These are phyloP conservation scores for Apamea anceps DNA, from an alignment of 2,888 invertebrate genomes.

Conservation along the genomic window DNA sequence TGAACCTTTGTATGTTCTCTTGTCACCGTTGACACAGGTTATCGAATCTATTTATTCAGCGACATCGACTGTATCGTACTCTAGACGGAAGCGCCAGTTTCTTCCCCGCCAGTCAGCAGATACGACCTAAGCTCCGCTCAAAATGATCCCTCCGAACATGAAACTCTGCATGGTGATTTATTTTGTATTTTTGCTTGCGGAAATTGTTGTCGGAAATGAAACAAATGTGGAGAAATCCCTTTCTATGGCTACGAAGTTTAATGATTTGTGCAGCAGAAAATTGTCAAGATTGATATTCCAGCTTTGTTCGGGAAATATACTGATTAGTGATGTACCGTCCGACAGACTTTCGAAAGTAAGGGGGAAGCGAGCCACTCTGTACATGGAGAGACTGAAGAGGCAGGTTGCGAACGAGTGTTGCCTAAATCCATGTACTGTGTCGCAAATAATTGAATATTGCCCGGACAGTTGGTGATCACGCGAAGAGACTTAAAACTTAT, in stretches of 20 bases:
- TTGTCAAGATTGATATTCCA: conserved; percentile 76
- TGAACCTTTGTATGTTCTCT: conserved; percentile 85
- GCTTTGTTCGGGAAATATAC: conserved; percentile 77
- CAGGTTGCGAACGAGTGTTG: conserved; percentile 83
- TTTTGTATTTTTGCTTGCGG: conserved; percentile 72
- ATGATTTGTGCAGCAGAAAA: conserved; percentile 77
- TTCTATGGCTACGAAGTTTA: conserved; percentile 74
- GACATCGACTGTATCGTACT: conserved; percentile 74
- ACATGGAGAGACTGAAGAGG: conserved; percentile 75
- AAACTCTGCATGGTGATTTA: conserved; percentile 74
- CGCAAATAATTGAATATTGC: conserved; percentile 83
- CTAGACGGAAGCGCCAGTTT: conserved; percentile 86
- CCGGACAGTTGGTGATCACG: conserved; percentile 81
- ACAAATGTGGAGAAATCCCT: conserved; percentile 54
- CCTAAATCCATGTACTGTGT: conserved; percentile 77
- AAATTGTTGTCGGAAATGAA: conserved; percentile 72
- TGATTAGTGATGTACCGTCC: conserved; percentile 72
- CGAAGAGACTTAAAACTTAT: conserved; percentile 41
- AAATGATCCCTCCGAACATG: conserved; percentile 75
- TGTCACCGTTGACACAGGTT: conserved; percentile 87
- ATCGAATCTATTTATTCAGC: conserved; percentile 86
- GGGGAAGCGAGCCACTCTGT: conserved; percentile 77
- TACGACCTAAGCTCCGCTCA: conserved; percentile 68
- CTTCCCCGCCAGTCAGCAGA: conserved; percentile 71
- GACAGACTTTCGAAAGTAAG: conserved; percentile 72